These are phyloP conservation scores for Meloe dianella DNA, from an alignment of 2,888 invertebrate species.

Conservation along the genomic window DNA sequence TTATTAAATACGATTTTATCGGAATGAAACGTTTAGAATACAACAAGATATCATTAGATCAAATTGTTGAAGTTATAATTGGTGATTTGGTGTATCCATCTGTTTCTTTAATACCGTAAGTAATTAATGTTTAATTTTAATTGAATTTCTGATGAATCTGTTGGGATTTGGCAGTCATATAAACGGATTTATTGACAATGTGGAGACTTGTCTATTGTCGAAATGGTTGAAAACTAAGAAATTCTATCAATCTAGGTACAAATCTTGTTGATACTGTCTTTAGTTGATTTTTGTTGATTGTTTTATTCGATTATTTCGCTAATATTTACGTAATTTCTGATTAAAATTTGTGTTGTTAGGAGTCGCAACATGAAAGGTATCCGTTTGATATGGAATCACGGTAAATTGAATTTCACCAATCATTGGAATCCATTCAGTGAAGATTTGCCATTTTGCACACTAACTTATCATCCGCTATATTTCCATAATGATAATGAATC, in stretches of 20 bases:
- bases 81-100: conserved; percentile 84
- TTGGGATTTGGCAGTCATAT: conserved; percentile 62
- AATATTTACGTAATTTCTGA: too few relatives aligned
- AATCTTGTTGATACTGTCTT: conserved; percentile 68
- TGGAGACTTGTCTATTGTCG: conserved; percentile 73
- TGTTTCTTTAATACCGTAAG: conserved; percentile 85
- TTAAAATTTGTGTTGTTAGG: too few relatives aligned
- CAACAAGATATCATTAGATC: conserved; percentile 70
- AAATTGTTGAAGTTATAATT: conserved; percentile 73
- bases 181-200: conserved; percentile 73
- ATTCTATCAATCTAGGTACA: conserved; percentile 66
- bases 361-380: conserved; percentile 77
- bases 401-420: conserved; percentile 71
- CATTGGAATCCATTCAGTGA: conserved; percentile 87
- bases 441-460: conserved; percentile 79
- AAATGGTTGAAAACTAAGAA: conserved; percentile 61
- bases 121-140: conserved; percentile 44
- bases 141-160: neutral
- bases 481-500: conserved; percentile 71
- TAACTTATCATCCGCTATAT: conserved; percentile 80
- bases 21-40: conserved; percentile 76
- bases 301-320: neutral
- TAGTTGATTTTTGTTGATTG: neutral
- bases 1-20: conserved; percentile 86
- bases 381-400: conserved; percentile 79